Evolutionary conservation across 2,797 vertebrate species (phyloP).

Genomic region (Malacoctenus gilli): DNA sequence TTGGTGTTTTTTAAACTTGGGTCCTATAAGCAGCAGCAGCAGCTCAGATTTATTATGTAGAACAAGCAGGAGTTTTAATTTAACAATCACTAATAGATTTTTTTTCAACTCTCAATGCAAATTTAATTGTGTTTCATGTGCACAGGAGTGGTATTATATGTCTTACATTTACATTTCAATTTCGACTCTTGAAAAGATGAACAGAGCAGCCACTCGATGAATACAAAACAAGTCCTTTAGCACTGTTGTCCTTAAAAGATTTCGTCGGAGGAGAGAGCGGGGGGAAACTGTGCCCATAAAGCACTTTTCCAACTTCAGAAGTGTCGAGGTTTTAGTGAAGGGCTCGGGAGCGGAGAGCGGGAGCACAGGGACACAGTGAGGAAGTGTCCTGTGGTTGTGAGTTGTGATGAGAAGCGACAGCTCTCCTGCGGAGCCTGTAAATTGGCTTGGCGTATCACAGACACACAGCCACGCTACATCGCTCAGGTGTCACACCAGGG

Average conservation of each 20-base stretch:
- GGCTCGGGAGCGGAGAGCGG: conserved; percentile 58
- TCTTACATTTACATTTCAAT: too few relatives aligned
- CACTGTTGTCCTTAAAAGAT: conserved; percentile 14
- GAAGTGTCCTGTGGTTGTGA: conserved; percentile 78
- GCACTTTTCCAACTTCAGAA: conserved; percentile 60
- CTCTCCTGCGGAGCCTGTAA: conserved; percentile 79
- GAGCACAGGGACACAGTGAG: conserved; percentile 64
- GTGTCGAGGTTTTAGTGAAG: conserved; percentile 57
- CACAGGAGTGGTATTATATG: too few relatives aligned
- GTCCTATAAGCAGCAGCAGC: too few relatives aligned
- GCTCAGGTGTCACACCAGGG: conserved; percentile 80
- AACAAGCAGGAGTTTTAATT: conserved; percentile 2
- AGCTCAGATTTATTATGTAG: conserved; percentile 7
- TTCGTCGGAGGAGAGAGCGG: conserved; percentile 11
- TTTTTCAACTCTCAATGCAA: background rate
- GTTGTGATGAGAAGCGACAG: conserved; percentile 77
- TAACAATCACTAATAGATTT: background rate
- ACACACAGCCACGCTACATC: conserved; percentile 80
- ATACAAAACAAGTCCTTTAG: conserved; percentile 4
- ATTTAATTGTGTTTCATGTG: background rate
- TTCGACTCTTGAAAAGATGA: background rate
- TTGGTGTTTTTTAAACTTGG: too few relatives aligned
- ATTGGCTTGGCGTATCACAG: conserved; percentile 81
- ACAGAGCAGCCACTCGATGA: background rate
- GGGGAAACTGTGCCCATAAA: conserved; percentile 25